phyloP scores from a whole-genome alignment of 1,140 invertebrate genomes.

The Drosophila jambulina region DNA sequence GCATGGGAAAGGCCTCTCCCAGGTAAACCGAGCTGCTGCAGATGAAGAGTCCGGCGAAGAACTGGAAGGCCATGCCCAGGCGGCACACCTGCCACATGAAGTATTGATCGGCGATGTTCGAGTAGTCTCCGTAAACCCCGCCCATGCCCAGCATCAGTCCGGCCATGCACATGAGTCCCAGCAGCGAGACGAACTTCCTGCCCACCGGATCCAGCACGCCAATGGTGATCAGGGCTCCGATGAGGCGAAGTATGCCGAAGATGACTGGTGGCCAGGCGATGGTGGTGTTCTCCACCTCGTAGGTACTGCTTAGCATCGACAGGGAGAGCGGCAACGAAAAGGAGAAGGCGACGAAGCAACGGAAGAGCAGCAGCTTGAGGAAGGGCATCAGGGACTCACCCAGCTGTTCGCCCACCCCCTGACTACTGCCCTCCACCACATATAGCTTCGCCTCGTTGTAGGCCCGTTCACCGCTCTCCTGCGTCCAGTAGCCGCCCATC shows the following conservation, averaged over 20 bases:
- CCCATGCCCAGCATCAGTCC: slow-evolving; percentile 63
- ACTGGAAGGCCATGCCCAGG: slow-evolving; percentile 63
- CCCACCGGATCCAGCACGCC: slow-evolving; percentile 52
- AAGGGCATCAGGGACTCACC: slow-evolving; percentile 52
- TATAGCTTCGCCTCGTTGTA: slow-evolving; percentile 62
- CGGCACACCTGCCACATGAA: slow-evolving; percentile 56
- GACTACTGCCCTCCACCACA: slow-evolving; percentile 44
- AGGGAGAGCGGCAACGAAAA: slow-evolving; percentile 59
- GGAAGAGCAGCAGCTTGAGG: slow-evolving; percentile 60
- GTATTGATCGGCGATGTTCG: slow-evolving; percentile 4
- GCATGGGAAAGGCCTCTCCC: slow-evolving; percentile 69
- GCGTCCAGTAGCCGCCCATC: slow-evolving; percentile 12
- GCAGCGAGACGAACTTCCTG: slow-evolving; percentile 52
- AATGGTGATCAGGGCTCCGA: slow-evolving; percentile 50
- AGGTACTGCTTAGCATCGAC: slow-evolving; percentile 17
- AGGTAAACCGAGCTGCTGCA: slow-evolving; percentile 57
- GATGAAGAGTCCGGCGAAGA: slow-evolving; percentile 68
- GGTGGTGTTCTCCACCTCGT: background rate
- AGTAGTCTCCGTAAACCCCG: slow-evolving; percentile 44
- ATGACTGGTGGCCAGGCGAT: slow-evolving; percentile 47
- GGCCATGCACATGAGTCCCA: slow-evolving; percentile 64
- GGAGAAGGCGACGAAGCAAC: slow-evolving; percentile 71
- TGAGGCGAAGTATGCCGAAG: slow-evolving; percentile 47
- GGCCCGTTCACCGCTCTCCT: slow-evolving; percentile 19
- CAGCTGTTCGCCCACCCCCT: slow-evolving; percentile 35